Conservation (phyloP, 2,113 vertebrate species). For the Caretta caretta region DNA sequence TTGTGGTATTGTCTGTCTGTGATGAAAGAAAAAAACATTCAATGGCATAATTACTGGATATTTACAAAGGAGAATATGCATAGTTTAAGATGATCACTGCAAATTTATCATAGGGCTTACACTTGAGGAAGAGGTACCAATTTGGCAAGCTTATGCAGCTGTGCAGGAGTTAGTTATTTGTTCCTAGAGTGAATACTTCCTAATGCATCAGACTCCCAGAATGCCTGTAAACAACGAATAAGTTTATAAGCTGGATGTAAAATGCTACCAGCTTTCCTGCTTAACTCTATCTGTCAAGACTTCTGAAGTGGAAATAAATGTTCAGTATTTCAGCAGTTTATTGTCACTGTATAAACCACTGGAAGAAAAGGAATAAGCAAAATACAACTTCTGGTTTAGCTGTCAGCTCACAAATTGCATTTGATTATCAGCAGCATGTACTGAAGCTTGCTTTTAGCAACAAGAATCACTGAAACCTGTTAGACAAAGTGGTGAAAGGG, state of each 20-base stretch:
- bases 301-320: not conserved
- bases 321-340: not conserved
- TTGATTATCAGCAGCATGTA: not conserved
- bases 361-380: not conserved
- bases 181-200: not conserved
- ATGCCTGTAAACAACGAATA: not conserved
- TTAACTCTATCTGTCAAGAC: not conserved
- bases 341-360: not conserved
- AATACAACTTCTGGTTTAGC: not conserved
- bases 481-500: not conserved
- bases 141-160: not conserved
- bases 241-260: not conserved
- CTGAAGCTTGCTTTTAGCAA: not conserved
- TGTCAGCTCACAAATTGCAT: not conserved
- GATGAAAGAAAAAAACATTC: too few relatives aligned
- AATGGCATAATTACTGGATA: not conserved
- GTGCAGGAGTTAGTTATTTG: not conserved
- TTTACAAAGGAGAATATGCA: not conserved
- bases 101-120: not conserved
- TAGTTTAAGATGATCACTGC: not conserved
- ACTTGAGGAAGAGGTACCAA: not conserved
- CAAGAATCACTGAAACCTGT: not conserved
- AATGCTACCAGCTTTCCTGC: not conserved
- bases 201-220: not conserved
- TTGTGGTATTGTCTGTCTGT: not conserved